Conservation (phyloP, 2,113 vertebrate genomes). For the Bos javanicus region DNA sequence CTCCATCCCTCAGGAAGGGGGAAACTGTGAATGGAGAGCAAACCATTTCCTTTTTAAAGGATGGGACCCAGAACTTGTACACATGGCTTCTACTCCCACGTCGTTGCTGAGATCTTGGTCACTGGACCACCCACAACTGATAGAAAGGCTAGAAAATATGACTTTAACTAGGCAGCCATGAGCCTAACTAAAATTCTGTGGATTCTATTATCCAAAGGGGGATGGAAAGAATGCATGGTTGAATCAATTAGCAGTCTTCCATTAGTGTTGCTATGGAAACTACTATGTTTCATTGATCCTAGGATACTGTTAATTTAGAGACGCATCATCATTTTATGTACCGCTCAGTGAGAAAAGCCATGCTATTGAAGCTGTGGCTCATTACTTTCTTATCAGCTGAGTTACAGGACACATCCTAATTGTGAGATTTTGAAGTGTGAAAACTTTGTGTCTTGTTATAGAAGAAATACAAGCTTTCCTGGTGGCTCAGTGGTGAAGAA, state of each 20-base stretch:
- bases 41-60: neutral
- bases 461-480: neutral
- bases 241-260: neutral
- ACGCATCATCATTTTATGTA: neutral
- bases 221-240: neutral
- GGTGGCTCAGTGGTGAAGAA: neutral
- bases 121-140: neutral
- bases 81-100: fast-evolving
- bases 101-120: neutral
- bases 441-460: neutral
- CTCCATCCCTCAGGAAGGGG: neutral
- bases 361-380: neutral
- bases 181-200: neutral
- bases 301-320: neutral
- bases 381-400: neutral
- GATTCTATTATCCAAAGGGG: neutral
- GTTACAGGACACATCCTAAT: neutral
- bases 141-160: neutral
- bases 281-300: neutral
- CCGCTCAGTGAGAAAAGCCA: neutral
- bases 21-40: neutral
- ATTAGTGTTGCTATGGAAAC: fast-evolving
- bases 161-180: neutral
- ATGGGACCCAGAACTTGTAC: neutral
- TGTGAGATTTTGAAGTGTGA: neutral